These are phyloP conservation scores for Nothocercus julius DNA, from an alignment of 2,113 vertebrate species.

Conservation along the genomic window DNA sequence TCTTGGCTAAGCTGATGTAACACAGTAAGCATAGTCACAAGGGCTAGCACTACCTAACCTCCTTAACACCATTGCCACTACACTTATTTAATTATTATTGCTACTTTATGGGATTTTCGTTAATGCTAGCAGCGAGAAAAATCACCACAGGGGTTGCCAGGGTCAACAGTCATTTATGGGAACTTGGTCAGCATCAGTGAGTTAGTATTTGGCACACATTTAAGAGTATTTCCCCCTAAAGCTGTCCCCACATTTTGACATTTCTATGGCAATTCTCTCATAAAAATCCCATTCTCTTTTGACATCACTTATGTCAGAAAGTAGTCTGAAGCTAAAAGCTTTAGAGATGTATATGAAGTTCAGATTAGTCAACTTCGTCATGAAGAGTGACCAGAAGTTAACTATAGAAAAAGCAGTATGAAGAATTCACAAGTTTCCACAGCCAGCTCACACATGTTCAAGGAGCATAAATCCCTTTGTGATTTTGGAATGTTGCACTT, in stretches of 20 bases:
- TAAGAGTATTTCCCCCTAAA: background rate
- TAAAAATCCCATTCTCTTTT: background rate
- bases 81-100: conserved; percentile 44
- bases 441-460: background rate
- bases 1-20: conserved; percentile 41
- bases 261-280: background rate
- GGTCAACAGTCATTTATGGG: conserved; percentile 30
- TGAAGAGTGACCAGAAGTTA: background rate
- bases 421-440: background rate
- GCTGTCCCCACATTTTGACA: background rate
- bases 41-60: background rate
- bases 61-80: background rate
- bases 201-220: background rate
- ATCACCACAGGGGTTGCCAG: conserved; percentile 1
- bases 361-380: background rate
- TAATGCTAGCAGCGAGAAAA: background rate
- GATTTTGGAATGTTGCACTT: conserved; percentile 36
- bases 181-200: background rate
- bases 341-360: background rate
- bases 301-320: background rate
- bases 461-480: conserved; percentile 5
- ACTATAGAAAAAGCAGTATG: background rate
- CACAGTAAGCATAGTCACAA: background rate
- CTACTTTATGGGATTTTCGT: conserved; percentile 19
- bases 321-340: background rate